Percentiles rank a stretch among this genome's conserved stretches.
phyloP scores from a whole-genome alignment of 2,797 vertebrate genomes.

The Neostethus bicornis region DNA sequence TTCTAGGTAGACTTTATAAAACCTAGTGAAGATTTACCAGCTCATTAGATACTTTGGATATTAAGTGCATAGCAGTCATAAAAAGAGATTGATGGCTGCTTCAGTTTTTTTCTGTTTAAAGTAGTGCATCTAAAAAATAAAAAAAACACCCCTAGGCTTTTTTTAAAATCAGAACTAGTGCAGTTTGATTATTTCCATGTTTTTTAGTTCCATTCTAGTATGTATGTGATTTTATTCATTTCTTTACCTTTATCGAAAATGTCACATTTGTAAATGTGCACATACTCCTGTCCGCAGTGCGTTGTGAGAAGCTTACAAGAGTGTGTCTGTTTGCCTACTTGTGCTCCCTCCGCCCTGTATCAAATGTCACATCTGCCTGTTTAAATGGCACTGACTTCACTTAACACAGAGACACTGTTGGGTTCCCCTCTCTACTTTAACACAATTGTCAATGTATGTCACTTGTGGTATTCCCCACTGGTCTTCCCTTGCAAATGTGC shows the following conservation, averaged over 20 bases:
- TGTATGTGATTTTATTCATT: conserved; percentile 37
- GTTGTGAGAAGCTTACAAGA: conserved; percentile 31
- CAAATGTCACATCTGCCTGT: conserved; percentile 72
- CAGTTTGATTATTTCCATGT: conserved; percentile 29
- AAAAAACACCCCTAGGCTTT: conserved; percentile 26
- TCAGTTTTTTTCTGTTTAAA: conserved; percentile 14
- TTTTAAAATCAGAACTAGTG: conserved; percentile 20
- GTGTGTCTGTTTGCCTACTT: conserved; percentile 50
- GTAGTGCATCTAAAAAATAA: background rate
- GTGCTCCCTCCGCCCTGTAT: conserved; percentile 21
- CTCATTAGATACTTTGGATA: conserved; percentile 36
- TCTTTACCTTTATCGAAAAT: conserved; percentile 47
- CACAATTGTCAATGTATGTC: conserved; percentile 31
- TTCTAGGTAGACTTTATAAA: conserved; percentile 11
- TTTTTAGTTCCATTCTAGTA: conserved; percentile 16
- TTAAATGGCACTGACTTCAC: conserved; percentile 71
- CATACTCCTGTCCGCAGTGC: conserved; percentile 45
- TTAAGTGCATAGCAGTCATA: conserved; percentile 18
- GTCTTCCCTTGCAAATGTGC: conserved; percentile 13
- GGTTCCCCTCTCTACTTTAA: conserved; percentile 37
- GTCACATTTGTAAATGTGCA: conserved; percentile 67
- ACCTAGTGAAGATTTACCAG: conserved; percentile 48
- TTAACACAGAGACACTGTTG: conserved; percentile 54
- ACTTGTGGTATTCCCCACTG: conserved; percentile 16
- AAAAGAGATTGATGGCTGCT: conserved; percentile 32